Evolutionary conservation across 2,888 invertebrate genomes (phyloP).

Genomic region (Drosophila diplacantha): DNA sequence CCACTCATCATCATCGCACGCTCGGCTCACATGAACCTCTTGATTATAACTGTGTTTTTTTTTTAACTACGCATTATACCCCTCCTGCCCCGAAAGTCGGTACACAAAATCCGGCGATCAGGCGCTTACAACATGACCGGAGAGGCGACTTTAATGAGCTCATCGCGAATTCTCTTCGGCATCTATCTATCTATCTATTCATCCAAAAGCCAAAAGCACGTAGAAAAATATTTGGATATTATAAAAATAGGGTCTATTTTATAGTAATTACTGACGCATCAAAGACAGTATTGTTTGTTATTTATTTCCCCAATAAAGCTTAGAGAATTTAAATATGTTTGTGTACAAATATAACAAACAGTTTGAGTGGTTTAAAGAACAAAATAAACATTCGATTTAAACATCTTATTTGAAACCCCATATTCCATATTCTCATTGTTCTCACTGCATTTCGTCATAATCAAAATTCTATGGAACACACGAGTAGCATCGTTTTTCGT

Average conservation of each 20-base stretch:
- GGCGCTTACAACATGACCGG: slow-evolving; percentile 50
- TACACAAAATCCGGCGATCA: slow-evolving; percentile 43
- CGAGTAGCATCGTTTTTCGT: slow-evolving; percentile 30
- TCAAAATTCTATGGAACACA: slow-evolving; percentile 35
- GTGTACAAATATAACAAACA: background rate
- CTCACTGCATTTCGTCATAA: slow-evolving; percentile 18
- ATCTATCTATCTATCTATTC: background rate
- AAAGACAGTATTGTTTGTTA: no score
- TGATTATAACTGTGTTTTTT: slow-evolving; percentile 16
- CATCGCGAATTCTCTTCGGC: slow-evolving; percentile 42
- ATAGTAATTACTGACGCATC: background rate
- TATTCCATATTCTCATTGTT: background rate
- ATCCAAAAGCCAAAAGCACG: slow-evolving; percentile 21
- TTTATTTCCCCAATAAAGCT: background rate
- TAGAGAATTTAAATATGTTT: background rate
- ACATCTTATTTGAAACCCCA: background rate
- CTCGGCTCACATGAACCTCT: slow-evolving; percentile 14
- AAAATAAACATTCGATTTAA: background rate
- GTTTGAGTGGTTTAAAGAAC: background rate
- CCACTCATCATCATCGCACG: slow-evolving; percentile 19
- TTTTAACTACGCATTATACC: slow-evolving; percentile 22
- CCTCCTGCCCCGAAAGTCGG: background rate
- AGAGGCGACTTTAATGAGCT: slow-evolving; percentile 48
- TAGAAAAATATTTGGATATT: background rate
- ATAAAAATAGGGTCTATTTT: background rate